Percentiles rank a stretch among this genome's conserved stretches.
Evolutionary conservation across 2,888 invertebrate genomes (phyloP).

Genomic region (Xanthia icteritia): DNA sequence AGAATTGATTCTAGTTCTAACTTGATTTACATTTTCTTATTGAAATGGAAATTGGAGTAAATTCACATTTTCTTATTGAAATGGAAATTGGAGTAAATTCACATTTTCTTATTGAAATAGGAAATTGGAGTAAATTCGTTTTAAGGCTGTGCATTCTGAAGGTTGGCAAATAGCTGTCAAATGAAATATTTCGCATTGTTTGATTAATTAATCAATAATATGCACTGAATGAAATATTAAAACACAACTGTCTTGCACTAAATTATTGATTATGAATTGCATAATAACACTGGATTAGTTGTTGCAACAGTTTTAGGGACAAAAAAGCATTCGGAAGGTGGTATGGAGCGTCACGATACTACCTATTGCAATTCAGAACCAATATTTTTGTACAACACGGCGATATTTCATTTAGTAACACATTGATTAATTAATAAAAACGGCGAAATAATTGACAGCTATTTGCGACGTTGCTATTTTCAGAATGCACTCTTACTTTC

Average conservation of each 20-base stretch:
- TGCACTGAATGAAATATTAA: neutral
- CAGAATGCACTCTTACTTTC: neutral
- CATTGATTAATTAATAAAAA: neutral
- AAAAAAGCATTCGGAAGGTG: neutral
- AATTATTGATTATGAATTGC: neutral
- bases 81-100: no score
- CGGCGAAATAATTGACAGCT: neutral
- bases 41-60: no score
- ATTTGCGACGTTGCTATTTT: no score
- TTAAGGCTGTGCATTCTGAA: no score
- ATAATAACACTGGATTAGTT: neutral
- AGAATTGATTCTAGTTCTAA: neutral
- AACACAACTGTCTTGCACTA: neutral
- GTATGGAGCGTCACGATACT: neutral
- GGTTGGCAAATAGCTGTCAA: no score
- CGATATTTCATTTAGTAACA: neutral
- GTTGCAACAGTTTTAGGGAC: neutral
- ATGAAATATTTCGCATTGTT: no score
- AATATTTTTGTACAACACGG: neutral
- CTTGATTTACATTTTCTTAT: neutral
- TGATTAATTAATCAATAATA: neutral
- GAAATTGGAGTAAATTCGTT: no score
- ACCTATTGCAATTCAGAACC: neutral
- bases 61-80: neutral
- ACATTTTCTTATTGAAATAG: no score